Base-by-base conservation (phyloP, 2,797 vertebrate genomes). In the Emydoidea blandingii region DNA sequence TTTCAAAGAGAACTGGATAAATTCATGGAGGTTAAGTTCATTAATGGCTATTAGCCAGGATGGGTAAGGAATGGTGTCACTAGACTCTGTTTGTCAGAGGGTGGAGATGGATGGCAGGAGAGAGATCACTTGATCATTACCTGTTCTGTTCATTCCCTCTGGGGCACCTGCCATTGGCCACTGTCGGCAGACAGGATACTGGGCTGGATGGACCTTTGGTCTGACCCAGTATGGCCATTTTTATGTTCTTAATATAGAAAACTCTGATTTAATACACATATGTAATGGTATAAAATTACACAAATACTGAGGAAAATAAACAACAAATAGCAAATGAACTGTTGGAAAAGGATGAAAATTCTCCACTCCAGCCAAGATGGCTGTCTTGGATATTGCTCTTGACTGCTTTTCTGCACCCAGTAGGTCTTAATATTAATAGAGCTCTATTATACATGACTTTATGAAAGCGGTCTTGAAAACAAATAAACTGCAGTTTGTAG, bases 281-380 rank as follows among this genome's bases (percentile, higher is more conserved):
- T 84, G 3, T 86, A n/a, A 90, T 85, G 85, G 52, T 88, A 50
- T 81, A 79, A 89, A 95, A 88, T 81, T 81, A 57, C 83, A 95
- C 93, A 31, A 95, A 92, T 97, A 94, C 68, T 96, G 92, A 72
- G 90, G 92, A 96, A 97, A 95, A 91, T 91, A 81, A 76, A 88
- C 80, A 78, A 34, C 85, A 93, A 88, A 31, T 59, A 92, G 52
- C 12, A 29, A 85, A 12, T 34, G 49, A 81, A 37, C 1, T 10
- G 8, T 54, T 88, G 8, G 56, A 80, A 91, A 49, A 88, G 81
- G 34, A 37, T 72, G 4, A 31, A 53, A 41, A 83, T 79, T 94
- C 85, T 82, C 56, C 79, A 1, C 76, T n/a, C 37, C 84, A 50
- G 7, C 49, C 52, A 47, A n/a, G 49, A 14, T 92, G 79, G 31